These are phyloP conservation scores for Neomicropteryx cornuta DNA, from an alignment of 1,140 invertebrate species.

Conservation along the genomic window DNA sequence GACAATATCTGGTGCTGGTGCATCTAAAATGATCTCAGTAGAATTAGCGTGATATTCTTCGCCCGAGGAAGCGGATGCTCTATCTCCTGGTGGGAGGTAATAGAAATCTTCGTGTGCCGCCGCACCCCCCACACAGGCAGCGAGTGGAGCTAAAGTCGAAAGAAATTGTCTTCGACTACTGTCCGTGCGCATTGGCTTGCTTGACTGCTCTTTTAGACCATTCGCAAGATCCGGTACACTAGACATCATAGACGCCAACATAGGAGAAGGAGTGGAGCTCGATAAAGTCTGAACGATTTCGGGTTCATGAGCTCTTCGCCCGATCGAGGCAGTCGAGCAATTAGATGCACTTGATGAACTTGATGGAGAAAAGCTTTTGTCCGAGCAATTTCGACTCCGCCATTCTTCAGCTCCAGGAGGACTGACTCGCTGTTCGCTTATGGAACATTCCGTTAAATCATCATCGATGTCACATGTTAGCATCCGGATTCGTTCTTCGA, in stretches of 20 bases:
- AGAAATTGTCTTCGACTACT: conserved; percentile 59
- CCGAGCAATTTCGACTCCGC: conserved; percentile 30
- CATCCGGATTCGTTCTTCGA: conserved; percentile 69
- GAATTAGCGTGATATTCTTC: no score
- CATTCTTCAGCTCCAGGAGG: conserved; percentile 31
- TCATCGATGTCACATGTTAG: conserved; percentile 73
- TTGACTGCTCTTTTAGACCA: no score
- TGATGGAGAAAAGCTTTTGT: conserved; percentile 28
- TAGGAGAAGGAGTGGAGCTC: conserved; percentile 27
- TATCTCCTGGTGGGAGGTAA: conserved; percentile 42
- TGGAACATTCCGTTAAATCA: conserved; percentile 36
- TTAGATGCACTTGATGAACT: conserved; percentile 23
- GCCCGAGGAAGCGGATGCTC: conserved; percentile 26
- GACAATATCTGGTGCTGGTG: conserved; percentile 58
- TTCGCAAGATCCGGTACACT: conserved; percentile 17
- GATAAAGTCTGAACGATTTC: conserved; percentile 20
- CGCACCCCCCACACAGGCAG: conserved; percentile 56
- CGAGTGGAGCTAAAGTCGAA: conserved; percentile 59
- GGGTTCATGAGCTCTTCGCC: conserved; percentile 12
- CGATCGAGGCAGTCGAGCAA: no score
- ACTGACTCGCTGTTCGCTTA: conserved; percentile 34
- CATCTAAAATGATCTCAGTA: conserved; percentile 32
- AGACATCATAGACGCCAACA: conserved; percentile 23
- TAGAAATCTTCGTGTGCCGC: conserved; percentile 59
- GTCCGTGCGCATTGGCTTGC: no score